Evolutionary conservation across 2,888 invertebrate species (phyloP).

Genomic region (Aleiodes testaceus): DNA sequence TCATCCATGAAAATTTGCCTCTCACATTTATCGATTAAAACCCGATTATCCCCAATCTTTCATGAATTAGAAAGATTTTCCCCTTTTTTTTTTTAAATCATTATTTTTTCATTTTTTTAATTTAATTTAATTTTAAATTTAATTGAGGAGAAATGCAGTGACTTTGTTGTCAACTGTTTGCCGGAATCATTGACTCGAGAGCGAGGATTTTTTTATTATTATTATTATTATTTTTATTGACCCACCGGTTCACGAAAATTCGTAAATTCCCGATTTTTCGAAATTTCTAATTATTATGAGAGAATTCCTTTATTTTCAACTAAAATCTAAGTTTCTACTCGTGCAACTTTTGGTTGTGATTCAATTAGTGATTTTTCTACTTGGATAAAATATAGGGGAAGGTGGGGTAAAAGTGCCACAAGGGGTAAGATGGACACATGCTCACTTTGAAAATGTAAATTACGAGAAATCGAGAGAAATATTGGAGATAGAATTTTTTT

Average conservation of each 20-base stretch:
- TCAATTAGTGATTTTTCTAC: constrained; percentile 2
- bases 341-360: constrained; percentile 17
- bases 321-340: constrained; percentile 24
- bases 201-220: constrained; percentile 14
- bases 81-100: no score
- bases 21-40: constrained; percentile 14
- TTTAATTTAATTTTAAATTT: not conserved
- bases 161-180: not conserved
- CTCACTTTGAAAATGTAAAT: no score
- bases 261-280: not conserved
- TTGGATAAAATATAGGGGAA: not conserved
- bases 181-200: constrained; percentile 16
- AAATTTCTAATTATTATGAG: not conserved
- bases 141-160: not conserved
- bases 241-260: constrained; percentile 19
- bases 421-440: no score
- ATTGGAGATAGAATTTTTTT: no score
- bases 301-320: not conserved
- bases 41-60: constrained; percentile 1
- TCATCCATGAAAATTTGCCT: constrained; percentile 6
- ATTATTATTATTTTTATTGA: constrained; percentile 15
- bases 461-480: no score
- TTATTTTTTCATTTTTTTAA: not conserved
- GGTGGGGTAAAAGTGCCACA: no score
- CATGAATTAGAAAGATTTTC: not conserved